A percentile compares a stretch with the other conserved stretches of the same genome.
Conservation (phyloP, 2,797 vertebrate species). For the Pygocentrus nattereri region DNA sequence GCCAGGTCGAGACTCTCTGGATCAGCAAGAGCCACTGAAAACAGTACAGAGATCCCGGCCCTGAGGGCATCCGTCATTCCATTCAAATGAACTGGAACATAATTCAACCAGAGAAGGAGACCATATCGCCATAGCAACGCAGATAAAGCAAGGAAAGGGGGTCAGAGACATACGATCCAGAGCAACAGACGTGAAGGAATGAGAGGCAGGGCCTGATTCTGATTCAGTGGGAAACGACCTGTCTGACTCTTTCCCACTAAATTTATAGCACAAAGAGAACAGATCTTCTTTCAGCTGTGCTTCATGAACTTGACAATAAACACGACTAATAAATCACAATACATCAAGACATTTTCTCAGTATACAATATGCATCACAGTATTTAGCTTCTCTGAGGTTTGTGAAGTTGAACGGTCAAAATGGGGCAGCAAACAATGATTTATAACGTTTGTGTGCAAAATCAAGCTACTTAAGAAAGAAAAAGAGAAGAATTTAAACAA, state of each 20-base stretch:
- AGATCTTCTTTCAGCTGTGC: too few species aligned
- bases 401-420: too few species aligned
- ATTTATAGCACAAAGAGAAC: neutral
- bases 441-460: too few species aligned
- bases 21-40: slow-evolving; percentile 30
- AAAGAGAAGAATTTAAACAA: too few species aligned
- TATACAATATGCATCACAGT: too few species aligned
- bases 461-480: too few species aligned
- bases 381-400: too few species aligned
- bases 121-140: slow-evolving; percentile 36
- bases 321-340: too few species aligned
- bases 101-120: slow-evolving; percentile 5
- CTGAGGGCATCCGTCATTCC: slow-evolving; percentile 23
- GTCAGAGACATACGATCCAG: neutral
- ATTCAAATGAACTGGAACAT: slow-evolving; percentile 5
- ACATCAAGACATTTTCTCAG: too few species aligned
- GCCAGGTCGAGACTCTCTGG: slow-evolving; percentile 30
- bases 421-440: too few species aligned
- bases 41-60: slow-evolving; percentile 17
- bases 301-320: too few species aligned
- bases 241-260: neutral
- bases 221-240: neutral
- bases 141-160: neutral
- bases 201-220: neutral
- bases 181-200: neutral